A percentile compares a stretch with the other conserved stretches of the same genome.
phyloP scores from a whole-genome alignment of 2,797 vertebrate species.

The Chiroxiphia lanceolata region DNA sequence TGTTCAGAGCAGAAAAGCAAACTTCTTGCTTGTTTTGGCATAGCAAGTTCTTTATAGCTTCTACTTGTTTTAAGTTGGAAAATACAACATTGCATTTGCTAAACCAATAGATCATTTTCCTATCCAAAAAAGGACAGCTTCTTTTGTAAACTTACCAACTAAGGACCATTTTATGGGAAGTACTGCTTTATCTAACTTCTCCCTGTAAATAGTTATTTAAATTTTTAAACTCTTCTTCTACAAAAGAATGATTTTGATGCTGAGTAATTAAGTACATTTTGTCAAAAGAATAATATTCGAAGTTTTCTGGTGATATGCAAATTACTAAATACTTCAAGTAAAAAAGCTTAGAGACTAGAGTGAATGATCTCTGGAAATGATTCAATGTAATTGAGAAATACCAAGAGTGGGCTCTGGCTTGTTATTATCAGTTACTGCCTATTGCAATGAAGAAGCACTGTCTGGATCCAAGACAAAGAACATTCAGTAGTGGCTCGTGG shows the following conservation, averaged over 20 bases:
- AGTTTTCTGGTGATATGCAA: neutral
- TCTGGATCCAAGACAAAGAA: neutral
- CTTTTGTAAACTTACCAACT: neutral
- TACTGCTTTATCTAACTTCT: constrained; percentile 3
- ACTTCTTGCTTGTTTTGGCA: constrained; percentile 54
- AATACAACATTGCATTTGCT: constrained; percentile 36
- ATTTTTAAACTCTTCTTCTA: constrained; percentile 4
- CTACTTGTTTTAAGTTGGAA: constrained; percentile 8
- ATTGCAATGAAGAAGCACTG: neutral
- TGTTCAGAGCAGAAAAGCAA: constrained; percentile 17
- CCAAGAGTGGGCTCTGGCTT: neutral
- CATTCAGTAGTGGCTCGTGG: neutral
- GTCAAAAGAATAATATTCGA: neutral
- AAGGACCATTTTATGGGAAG: constrained; percentile 11
- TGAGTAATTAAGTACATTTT: neutral
- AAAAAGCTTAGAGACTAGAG: neutral
- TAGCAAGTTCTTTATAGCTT: neutral
- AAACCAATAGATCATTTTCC: constrained; percentile 67
- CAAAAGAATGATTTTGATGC: neutral
- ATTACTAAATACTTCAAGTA: neutral
- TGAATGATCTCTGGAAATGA: neutral
- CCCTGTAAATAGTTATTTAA: neutral
- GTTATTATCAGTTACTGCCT: neutral
- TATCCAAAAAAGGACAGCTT: constrained; percentile 71
- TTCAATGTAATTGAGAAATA: neutral